Evolutionary conservation across 2,113 vertebrate genomes (phyloP), one percentile per base, ranked within the genome.

Genomic region (Odocoileus hemionus): DNA sequence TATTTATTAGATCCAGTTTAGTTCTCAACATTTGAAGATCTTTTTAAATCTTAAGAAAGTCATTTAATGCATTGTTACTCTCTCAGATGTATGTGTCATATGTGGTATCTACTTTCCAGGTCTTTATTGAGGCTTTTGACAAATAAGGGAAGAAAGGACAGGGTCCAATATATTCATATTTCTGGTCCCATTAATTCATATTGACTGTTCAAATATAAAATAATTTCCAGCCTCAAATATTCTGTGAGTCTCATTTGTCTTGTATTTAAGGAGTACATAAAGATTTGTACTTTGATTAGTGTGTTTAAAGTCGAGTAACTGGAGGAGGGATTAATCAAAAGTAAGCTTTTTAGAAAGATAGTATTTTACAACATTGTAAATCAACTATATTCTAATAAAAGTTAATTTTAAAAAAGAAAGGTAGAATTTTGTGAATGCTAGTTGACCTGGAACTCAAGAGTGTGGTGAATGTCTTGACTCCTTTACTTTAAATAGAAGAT

Each of bases 401-500:
- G 30, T 80, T 80, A 80, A 33, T 50, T 80, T 4, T 33, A 80
- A 21, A 80, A 80, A 80, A 25, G 50, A 52, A 83, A 55, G 80
- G 33, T 83, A 36, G 10, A 50, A 39, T 57, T 93, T 86, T 96
- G 54, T 96, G 61, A 39, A 10, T 33, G 60, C n/a, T 64, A 6
- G 57, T 61, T 80, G 39, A 11, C 54, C 50, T 61, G 17, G 11
- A 70, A 43, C 21, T 91, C 50, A 17, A 21, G 33, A 52, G 11
- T 45, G 39, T 54, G 67, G 19, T 60, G 26, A 61, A 39, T 95
- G 19, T 45, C 87, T 76, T n/a, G 21, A 26, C 26, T 70, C 80
- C 85, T 89, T 79, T 15, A 50, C 83, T 95, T 95, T 87, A 78
- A 95, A 45, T 67, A 25, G 23, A 45, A 86, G 90, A 47, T 97